Base-by-base conservation (phyloP, 2,113 vertebrate species). In the Cariama cristata region DNA sequence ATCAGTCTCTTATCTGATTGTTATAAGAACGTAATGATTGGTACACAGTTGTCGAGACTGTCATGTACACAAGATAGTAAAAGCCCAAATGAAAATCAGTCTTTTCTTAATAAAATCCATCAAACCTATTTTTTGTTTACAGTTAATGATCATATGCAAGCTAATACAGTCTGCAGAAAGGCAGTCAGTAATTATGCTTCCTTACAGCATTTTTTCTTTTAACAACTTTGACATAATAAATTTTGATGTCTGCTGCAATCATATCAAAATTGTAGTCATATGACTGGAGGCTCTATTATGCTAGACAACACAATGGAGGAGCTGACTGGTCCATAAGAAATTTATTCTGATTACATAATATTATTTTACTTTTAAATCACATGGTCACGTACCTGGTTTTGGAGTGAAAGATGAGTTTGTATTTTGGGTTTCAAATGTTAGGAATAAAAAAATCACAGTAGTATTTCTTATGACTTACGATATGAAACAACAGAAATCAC, bases 61-160 rank as follows among this genome's bases (percentile, higher is more conserved):
- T 94, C 90, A 93, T 80, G 91, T 69, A 76, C 21, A 40, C 28
- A 73, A 59, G 50, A 81, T 0, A 62, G 62, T 47, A 66, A 96
- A 96, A 96, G 59, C 12, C 32, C 58, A 81, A 97, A 88, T 73
- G 77, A 97, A 95, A 85, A 55, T 88, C 16, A 83, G 59, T 66
- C 71, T 85, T 95, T 86, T 63, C 62, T 81, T 95, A 71, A 94
- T 40, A 74, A 96, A 96, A 97, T 77, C 64, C n/a, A 86, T 89
- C 58, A 88, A 82, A 93, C 3, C 40, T 68, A 52, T 60, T 95
- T 97, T 91, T 94, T 95, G 89, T 94, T 88, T 90, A 94, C 71
- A 90, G 64, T 38, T 89, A 95, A 94, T 79, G 74, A 83, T 67
- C 66, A 90, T 71, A 79, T 72, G 42, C 72, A 86, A 96, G 38